Conservation (phyloP, 2,113 vertebrate species). For the Albula goreensis region DNA sequence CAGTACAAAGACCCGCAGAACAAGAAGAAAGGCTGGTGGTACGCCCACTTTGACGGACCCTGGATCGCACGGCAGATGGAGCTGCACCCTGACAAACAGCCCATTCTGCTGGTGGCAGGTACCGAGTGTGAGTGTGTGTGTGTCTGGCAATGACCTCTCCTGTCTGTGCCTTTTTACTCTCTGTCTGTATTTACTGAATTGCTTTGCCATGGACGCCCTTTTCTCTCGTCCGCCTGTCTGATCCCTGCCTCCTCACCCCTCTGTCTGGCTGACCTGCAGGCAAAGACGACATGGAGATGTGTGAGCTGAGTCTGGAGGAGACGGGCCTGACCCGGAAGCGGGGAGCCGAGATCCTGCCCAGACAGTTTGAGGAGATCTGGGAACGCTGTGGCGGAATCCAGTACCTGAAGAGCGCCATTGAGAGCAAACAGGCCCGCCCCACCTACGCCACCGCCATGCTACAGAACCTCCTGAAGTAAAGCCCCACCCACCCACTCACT, state of each 20-base stretch:
- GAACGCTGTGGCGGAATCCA: conserved; percentile 95
- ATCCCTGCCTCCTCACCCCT: not conserved
- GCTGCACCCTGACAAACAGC: conserved; percentile 95
- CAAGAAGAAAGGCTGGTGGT: conserved; percentile 99
- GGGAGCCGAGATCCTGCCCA: conserved; percentile 90
- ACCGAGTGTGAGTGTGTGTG: not conserved
- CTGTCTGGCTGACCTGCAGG: conserved; percentile 67
- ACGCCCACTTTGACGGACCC: conserved; percentile 91
- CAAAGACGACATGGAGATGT: conserved; percentile 99
- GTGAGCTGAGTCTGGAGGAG: conserved; percentile 96
- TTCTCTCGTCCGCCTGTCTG: too few species aligned
- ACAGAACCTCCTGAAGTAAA: conserved; percentile 87
- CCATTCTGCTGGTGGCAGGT: conserved; percentile 94
- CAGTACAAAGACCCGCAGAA: conserved; percentile 90
- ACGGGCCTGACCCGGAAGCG: conserved; percentile 94
- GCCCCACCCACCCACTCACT: not conserved
- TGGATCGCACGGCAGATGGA: conserved; percentile 99
- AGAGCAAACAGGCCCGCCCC: conserved; percentile 91
- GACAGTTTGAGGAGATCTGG: conserved; percentile 98
- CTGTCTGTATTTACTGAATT: too few species aligned
- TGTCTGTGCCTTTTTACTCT: too few species aligned
- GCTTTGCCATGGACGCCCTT: too few species aligned
- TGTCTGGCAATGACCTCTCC: not conserved
- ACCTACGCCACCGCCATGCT: conserved; percentile 97
- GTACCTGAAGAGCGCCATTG: conserved; percentile 92